Evolutionary conservation across 2,797 vertebrate genomes (phyloP), one percentile per base, ranked within the genome.

Genomic region (Sebastes minor): DNA sequence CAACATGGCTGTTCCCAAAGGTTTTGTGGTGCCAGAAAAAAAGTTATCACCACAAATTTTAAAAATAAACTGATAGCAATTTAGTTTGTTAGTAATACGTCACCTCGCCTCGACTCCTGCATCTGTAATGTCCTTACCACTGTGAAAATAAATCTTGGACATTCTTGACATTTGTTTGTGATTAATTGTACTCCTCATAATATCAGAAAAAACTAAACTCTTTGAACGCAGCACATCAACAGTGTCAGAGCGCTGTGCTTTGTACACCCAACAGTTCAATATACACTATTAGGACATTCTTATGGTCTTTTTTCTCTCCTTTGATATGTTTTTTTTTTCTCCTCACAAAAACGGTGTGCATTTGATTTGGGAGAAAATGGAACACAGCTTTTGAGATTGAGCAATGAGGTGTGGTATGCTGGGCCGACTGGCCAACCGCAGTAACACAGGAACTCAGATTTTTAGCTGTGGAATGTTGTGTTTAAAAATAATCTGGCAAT

Each of bases 341-440:
- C 25, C 33, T 49, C 27, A 13, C 28, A 32, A 59, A 76, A 82
- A 63, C 61, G 81, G 65, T 49, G 61, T 77, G 78, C 49, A 33
- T 82, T 88, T 87, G 78, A 88, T 90, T 83, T 76, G 3, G 25
- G 59, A 73, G 75, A 65, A 87, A 82, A 81, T 81, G 46, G 12
- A 86, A 71, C 16, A 4, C 83, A 84, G 87, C 79, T 53, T 79
- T 20, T 59, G 25, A 60, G 81, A 64, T 27, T 76, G 74, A 84
- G 64, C 49, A 38, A 75, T 77, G 76, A 85, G 73, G 75, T 83
- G 74, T 23, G 33, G 82, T 28, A 25, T 67, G 74, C 64, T 20
- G 30, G 22, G 38, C 30, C 0, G 20, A 42, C 85, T 76, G 74
- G 61, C 60, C 63, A 63, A 66, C 55, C 42, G 35, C 63, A 76